phyloP scores from a whole-genome alignment of 2,113 vertebrate genomes.

The Irena cyanogastra region DNA sequence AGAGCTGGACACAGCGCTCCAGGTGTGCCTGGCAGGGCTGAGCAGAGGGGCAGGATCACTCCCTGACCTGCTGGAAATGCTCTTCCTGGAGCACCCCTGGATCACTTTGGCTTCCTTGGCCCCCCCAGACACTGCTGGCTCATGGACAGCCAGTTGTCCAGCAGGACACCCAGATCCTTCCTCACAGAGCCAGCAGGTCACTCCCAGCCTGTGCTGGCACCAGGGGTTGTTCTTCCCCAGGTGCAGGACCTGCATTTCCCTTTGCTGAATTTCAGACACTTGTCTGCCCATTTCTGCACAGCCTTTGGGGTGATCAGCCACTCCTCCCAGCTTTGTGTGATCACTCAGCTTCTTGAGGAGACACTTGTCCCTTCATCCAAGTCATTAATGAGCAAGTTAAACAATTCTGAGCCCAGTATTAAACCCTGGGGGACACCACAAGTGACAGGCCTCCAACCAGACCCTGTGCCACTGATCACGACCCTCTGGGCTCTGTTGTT shows the following conservation, averaged over 20 bases:
- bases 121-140: background rate
- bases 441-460: background rate
- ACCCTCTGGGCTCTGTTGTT: background rate
- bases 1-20: background rate
- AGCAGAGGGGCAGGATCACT: background rate
- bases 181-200: background rate
- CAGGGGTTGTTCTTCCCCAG: background rate
- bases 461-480: fast-evolving
- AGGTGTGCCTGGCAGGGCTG: background rate
- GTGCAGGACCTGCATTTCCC: background rate
- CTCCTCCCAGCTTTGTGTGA: background rate
- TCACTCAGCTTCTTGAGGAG: background rate
- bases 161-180: background rate
- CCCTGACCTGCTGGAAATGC: background rate
- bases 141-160: background rate
- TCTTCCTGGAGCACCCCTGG: background rate
- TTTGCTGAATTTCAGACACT: background rate
- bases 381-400: background rate
- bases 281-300: background rate
- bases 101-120: background rate
- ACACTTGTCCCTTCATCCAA: background rate
- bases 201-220: background rate
- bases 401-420: background rate
- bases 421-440: background rate
- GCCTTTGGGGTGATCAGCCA: background rate